Conservation (phyloP, 2,888 invertebrate species). For the Watsonalla cultraria region DNA sequence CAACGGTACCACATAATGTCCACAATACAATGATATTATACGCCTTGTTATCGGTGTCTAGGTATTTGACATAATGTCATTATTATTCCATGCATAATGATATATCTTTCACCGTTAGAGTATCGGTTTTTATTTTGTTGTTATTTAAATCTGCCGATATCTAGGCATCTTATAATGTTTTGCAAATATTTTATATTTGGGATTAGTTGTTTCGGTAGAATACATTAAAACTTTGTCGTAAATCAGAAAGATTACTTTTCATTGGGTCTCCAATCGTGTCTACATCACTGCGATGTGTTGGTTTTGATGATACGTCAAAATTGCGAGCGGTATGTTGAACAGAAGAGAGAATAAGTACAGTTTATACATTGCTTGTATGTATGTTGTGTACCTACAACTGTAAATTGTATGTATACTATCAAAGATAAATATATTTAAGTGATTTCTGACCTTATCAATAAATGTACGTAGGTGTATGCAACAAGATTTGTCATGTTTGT, state of each 20-base stretch:
- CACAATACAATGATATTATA: not conserved
- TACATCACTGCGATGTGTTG: too few relatives aligned
- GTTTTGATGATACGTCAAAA: too few relatives aligned
- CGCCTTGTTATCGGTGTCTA: not conserved
- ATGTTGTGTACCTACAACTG: too few relatives aligned
- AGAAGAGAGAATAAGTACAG: too few relatives aligned
- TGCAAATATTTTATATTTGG: not conserved
- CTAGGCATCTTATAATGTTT: not conserved
- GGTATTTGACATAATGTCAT: not conserved
- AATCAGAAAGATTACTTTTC: not conserved
- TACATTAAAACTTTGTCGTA: not conserved
- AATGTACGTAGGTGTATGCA: not conserved
- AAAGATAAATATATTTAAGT: too few relatives aligned
- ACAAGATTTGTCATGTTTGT: not conserved
- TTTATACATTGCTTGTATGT: too few relatives aligned
- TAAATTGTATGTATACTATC: too few relatives aligned
- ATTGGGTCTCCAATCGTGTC: too few relatives aligned
- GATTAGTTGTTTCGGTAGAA: not conserved
- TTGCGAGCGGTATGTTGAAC: too few relatives aligned
- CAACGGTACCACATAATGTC: not conserved
- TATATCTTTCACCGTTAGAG: not conserved
- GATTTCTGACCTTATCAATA: too few relatives aligned
- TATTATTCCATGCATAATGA: conserved; percentile 1
- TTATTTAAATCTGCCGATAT: not conserved
- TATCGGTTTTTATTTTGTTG: conserved; percentile 1